A percentile compares a stretch with the other conserved stretches of the same genome.
phyloP scores from a whole-genome alignment of 1,140 invertebrate genomes.

The Zaprionus ghesquierei region DNA sequence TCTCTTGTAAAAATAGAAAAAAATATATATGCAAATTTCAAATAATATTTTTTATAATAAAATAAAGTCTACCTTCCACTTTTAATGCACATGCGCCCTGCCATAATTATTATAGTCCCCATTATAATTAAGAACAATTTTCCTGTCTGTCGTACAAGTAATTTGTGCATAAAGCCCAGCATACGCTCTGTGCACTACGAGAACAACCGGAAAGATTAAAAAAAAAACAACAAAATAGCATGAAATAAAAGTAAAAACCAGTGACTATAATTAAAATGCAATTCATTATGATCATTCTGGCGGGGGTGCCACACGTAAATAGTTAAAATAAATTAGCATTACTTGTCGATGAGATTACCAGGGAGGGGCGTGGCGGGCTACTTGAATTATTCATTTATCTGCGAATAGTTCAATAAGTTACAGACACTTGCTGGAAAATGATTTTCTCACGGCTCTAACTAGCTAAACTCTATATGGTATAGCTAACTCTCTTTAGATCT shows the following conservation, averaged over 20 bases:
- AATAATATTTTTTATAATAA: neutral
- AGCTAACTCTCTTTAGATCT: neutral
- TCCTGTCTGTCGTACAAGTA: slow-evolving; percentile 18
- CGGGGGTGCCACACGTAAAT: slow-evolving; percentile 45
- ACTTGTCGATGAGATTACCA: slow-evolving; percentile 3
- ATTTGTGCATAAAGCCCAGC: slow-evolving; percentile 29
- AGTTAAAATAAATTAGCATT: slow-evolving; percentile 25
- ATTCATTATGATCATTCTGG: slow-evolving; percentile 47
- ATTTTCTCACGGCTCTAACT: slow-evolving; percentile 56
- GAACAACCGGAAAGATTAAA: slow-evolving; percentile 55
- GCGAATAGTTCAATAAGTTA: slow-evolving; percentile 64
- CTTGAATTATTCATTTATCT: slow-evolving; percentile 48
- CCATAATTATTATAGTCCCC: neutral
- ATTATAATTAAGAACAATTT: neutral
- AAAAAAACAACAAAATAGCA: slow-evolving; percentile 30
- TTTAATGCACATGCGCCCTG: neutral
- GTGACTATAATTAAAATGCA: slow-evolving; percentile 62
- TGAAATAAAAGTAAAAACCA: slow-evolving; percentile 13
- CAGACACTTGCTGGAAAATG: slow-evolving; percentile 27
- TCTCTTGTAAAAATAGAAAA: too few species aligned
- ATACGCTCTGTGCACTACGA: neutral
- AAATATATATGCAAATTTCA: neutral
- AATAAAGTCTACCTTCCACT: neutral
- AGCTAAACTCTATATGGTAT: slow-evolving; percentile 13
- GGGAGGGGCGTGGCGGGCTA: slow-evolving; percentile 6